These are phyloP conservation scores for Entomobrya multifasciata DNA, from an alignment of 2,888 invertebrate species.

Conservation along the genomic window DNA sequence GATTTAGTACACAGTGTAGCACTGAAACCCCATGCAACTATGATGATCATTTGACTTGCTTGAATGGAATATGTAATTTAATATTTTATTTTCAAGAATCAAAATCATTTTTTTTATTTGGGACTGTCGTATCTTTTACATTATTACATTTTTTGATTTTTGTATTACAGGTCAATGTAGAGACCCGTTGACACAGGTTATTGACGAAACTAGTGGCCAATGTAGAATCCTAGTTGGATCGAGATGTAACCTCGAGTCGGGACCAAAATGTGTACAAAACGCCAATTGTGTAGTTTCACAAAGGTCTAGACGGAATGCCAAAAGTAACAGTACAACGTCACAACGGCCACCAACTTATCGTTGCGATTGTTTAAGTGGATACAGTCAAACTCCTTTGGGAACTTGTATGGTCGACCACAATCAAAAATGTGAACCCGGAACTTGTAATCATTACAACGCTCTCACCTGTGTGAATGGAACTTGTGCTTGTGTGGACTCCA, in stretches of 20 bases:
- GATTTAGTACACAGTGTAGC: slow-evolving; percentile 57
- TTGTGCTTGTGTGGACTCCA: slow-evolving; percentile 69
- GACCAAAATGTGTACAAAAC: slow-evolving; percentile 65
- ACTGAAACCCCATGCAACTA: slow-evolving; percentile 64
- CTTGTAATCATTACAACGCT: slow-evolving; percentile 69
- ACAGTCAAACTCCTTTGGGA: slow-evolving; percentile 60
- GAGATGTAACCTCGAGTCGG: slow-evolving; percentile 42
- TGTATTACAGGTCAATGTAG: slow-evolving; percentile 69
- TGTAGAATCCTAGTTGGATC: slow-evolving; percentile 65
- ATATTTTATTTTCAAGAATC: background rate
- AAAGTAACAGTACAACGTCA: background rate
- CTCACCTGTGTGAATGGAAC: slow-evolving; percentile 71
- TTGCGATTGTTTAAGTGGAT: slow-evolving; percentile 65
- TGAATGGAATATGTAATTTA: slow-evolving; percentile 70
- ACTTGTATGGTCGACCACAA: slow-evolving; percentile 72
- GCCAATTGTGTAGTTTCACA: slow-evolving; percentile 53
- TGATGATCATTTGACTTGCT: slow-evolving; percentile 70
- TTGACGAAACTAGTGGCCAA: slow-evolving; percentile 51
- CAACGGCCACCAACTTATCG: slow-evolving; percentile 3
- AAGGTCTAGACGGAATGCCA: slow-evolving; percentile 15
- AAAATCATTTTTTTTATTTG: background rate
- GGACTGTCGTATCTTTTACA: no score
- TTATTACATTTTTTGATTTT: background rate
- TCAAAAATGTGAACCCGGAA: slow-evolving; percentile 59
- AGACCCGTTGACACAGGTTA: slow-evolving; percentile 67